Evolutionary conservation across 2,797 vertebrate genomes (phyloP).

Genomic region (Protosalanx chinensis): DNA sequence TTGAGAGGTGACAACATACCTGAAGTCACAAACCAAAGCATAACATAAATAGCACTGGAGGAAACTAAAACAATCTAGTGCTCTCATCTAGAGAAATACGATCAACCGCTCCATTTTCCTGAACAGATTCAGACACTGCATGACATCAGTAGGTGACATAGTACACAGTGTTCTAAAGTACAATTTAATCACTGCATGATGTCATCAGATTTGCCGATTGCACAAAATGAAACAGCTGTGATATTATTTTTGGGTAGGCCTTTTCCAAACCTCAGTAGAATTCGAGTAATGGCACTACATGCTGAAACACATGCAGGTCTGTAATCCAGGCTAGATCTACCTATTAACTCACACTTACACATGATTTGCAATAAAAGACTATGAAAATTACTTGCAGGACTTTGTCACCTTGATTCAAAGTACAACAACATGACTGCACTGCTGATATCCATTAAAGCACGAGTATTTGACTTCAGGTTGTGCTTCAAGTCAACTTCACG

Average conservation of each 20-base stretch:
- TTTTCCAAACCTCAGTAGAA: not conserved
- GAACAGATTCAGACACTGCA: no score
- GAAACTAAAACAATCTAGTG: no score
- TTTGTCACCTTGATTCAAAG: conserved; percentile 21
- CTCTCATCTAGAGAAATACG: no score
- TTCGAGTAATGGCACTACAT: not conserved
- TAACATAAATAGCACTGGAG: no score
- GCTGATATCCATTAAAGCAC: conserved; percentile 14
- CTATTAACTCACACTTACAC: no score
- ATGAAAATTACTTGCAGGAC: not conserved
- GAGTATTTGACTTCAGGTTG: conserved; percentile 14
- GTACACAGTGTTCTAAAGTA: not conserved
- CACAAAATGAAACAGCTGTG: not conserved
- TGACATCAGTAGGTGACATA: not conserved
- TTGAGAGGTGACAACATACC: no score
- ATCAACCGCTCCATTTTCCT: no score
- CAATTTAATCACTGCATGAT: not conserved
- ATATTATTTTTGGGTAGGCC: not conserved
- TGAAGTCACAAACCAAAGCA: no score
- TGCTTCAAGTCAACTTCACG: conserved; percentile 21
- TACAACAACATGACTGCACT: conserved; percentile 29
- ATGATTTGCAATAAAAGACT: no score
- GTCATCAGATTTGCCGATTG: no score
- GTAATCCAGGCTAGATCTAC: not conserved
- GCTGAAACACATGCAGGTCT: not conserved